Conservation (phyloP, 1,140 invertebrate species). For the Radopholus similis region DNA sequence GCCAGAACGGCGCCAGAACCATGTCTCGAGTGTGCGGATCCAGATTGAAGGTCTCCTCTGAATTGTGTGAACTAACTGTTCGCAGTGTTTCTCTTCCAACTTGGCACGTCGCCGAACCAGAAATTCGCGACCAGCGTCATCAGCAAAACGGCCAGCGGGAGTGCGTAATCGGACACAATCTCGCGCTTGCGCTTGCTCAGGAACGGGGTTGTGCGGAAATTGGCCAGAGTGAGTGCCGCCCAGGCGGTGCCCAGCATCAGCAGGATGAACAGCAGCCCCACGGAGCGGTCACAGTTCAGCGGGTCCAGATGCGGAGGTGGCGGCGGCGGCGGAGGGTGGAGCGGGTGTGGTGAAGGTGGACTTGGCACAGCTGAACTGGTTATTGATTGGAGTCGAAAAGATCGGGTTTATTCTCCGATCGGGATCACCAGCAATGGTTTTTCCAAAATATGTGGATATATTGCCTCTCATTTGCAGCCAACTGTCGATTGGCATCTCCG, state of each 20-base stretch:
- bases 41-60: constrained; percentile 15
- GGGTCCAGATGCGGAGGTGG: constrained; percentile 13
- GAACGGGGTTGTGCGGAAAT: constrained; percentile 63
- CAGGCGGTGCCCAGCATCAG: constrained; percentile 62
- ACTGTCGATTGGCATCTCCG: not conserved
- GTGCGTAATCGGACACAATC: constrained; percentile 62
- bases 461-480: too few relatives aligned
- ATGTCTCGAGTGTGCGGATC: not conserved
- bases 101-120: constrained; percentile 61
- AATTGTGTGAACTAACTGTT: constrained; percentile 24
- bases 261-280: constrained; percentile 61
- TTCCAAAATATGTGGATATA: too few relatives aligned
- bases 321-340: not conserved
- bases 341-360: not conserved
- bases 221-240: constrained; percentile 61
- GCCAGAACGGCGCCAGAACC: constrained; percentile 27
- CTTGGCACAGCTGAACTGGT: not conserved
- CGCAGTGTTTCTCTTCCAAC: constrained; percentile 49
- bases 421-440: too few relatives aligned
- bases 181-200: constrained; percentile 62
- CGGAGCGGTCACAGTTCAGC: constrained; percentile 52
- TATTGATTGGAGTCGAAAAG: too few relatives aligned
- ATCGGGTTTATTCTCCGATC: too few relatives aligned
- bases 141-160: constrained; percentile 62
- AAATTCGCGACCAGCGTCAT: constrained; percentile 62